phyloP scores from a whole-genome alignment of 2,888 invertebrate genomes.

The Drosophila neonasuta region DNA sequence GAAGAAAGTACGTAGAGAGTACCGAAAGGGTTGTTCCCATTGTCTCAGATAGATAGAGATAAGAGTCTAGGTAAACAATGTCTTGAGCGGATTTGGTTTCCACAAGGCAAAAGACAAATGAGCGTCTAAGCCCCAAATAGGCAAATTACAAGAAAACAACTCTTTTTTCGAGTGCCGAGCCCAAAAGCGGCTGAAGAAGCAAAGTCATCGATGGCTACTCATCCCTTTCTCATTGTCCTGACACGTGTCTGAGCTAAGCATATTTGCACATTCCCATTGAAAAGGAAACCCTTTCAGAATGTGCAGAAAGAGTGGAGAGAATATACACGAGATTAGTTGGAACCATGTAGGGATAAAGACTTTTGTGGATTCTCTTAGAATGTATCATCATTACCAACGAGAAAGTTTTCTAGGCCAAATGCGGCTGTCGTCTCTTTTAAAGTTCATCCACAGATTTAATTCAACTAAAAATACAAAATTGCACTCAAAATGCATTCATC shows the following conservation, averaged over 20 bases:
- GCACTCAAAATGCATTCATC: constrained; percentile 37
- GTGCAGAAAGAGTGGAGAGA: constrained; percentile 23
- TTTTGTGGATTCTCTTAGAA: not conserved
- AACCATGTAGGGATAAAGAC: constrained; percentile 11
- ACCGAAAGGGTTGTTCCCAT: constrained; percentile 15
- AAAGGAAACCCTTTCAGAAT: constrained; percentile 14
- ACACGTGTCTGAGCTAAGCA: constrained; percentile 53
- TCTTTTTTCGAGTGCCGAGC: constrained; percentile 42
- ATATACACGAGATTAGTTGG: constrained; percentile 1
- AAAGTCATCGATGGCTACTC: constrained; percentile 41
- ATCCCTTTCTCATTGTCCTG: constrained; percentile 13
- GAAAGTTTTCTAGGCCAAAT: constrained; percentile 11
- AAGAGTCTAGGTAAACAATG: constrained; percentile 55
- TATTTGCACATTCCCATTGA: constrained; percentile 24
- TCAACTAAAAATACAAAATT: constrained; percentile 41
- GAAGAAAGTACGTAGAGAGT: not conserved
- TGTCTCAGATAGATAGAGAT: constrained; percentile 14
- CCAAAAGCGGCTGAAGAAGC: constrained; percentile 29
- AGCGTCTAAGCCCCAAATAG: constrained; percentile 64
- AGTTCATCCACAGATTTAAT: constrained; percentile 26
- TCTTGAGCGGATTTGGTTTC: constrained; percentile 41
- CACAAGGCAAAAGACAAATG: constrained; percentile 54
- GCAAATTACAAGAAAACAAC: constrained; percentile 65
- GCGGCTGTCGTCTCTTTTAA: not conserved
- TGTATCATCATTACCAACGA: constrained; percentile 2